Percentiles rank a stretch among this genome's conserved stretches.
Evolutionary conservation across 2,888 invertebrate genomes (phyloP).

Genomic region (Mythimna albipuncta): DNA sequence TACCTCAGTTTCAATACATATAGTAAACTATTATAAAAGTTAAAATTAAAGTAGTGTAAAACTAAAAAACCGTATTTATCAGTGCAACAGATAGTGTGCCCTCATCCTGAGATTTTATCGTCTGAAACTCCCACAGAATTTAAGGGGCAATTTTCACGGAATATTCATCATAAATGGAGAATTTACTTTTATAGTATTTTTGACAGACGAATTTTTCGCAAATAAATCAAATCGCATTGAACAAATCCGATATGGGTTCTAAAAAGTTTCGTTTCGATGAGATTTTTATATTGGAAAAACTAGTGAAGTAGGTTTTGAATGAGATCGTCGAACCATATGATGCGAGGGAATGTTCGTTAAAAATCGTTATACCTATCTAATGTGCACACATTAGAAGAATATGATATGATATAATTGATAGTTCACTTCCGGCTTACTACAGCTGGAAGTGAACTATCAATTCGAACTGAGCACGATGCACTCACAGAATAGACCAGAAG

Average conservation of each 20-base stretch:
- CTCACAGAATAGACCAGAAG: too few relatives aligned
- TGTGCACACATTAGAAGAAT: conserved; percentile 79
- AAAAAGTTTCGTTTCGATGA: not conserved
- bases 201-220: not conserved
- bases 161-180: conserved; percentile 31
- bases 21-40: conserved; percentile 10
- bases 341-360: conserved; percentile 15
- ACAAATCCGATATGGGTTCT: not conserved
- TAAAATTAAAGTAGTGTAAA: not conserved
- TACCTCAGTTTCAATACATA: conserved; percentile 39
- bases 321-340: too few relatives aligned
- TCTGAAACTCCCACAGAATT: conserved; percentile 27
- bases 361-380: conserved; percentile 78
- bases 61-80: conserved; percentile 35
- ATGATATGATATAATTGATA: conserved; percentile 56
- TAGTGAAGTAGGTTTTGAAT: too few relatives aligned
- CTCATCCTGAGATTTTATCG: conserved; percentile 44
- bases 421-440: too few relatives aligned
- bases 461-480: too few relatives aligned
- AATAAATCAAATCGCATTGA: not conserved
- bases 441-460: too few relatives aligned
- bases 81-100: conserved; percentile 44
- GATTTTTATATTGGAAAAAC: too few relatives aligned
- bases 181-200: not conserved
- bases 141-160: conserved; percentile 15